Conservation (phyloP, 2,797 vertebrate species). For the Limosa lapponica region DNA sequence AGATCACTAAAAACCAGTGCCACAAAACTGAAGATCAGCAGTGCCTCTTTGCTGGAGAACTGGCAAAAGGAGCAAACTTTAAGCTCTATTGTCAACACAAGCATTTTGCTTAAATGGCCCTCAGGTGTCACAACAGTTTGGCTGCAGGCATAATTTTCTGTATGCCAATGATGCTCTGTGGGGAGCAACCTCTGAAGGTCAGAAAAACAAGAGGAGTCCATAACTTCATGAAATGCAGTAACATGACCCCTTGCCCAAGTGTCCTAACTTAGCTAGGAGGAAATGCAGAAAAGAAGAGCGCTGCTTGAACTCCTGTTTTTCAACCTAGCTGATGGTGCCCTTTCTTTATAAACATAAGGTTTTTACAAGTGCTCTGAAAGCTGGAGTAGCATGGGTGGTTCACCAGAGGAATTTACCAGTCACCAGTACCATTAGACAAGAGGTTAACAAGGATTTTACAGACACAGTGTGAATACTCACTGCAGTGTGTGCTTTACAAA, state of each 20-base stretch:
- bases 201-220: neutral
- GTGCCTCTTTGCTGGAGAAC: neutral
- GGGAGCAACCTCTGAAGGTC: neutral
- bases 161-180: fast-evolving
- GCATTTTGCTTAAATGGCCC: neutral
- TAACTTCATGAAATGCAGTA: neutral
- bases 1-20: neutral
- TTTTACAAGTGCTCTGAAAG: neutral
- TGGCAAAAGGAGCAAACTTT: neutral
- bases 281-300: neutral
- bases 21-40: neutral
- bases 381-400: neutral
- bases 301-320: neutral
- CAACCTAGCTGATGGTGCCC: neutral
- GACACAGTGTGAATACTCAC: neutral
- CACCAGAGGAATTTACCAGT: neutral
- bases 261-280: neutral
- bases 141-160: neutral
- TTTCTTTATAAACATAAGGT: neutral
- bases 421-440: neutral
- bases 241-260: too few species aligned
- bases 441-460: neutral
- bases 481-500: neutral
- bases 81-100: neutral
- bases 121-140: neutral